These are phyloP conservation scores for Epirrhoe alternata DNA, from an alignment of 2,888 invertebrate species.

Conservation along the genomic window DNA sequence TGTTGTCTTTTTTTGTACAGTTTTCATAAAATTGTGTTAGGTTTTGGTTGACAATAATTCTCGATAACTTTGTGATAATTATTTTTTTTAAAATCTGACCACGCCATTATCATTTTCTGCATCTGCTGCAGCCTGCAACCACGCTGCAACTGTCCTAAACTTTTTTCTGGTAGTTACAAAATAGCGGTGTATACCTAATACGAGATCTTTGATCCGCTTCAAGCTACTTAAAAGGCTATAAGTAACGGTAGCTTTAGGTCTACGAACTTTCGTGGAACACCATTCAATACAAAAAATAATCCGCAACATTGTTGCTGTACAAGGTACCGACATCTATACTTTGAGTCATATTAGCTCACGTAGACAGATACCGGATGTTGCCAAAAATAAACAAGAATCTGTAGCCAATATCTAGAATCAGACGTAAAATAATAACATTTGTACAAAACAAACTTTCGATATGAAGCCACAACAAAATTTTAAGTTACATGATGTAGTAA, in stretches of 20 bases:
- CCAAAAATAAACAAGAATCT: constrained; percentile 15
- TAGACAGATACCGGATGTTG: constrained; percentile 9
- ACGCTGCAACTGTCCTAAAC: too few relatives aligned
- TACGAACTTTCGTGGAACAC: not conserved
- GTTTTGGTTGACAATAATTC: too few relatives aligned
- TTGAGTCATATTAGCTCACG: not conserved
- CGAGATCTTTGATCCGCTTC: too few relatives aligned
- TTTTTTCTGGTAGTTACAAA: too few relatives aligned
- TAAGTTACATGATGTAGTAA: not conserved
- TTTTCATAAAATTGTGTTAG: too few relatives aligned
- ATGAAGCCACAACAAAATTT: not conserved
- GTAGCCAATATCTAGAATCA: constrained; percentile 1
- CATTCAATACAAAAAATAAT: not conserved
- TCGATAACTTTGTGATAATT: too few relatives aligned
- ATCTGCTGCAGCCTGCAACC: too few relatives aligned
- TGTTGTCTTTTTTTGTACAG: too few relatives aligned
- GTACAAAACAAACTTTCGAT: not conserved
- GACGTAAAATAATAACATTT: not conserved
- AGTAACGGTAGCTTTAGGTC: not conserved
- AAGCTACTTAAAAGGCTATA: too few relatives aligned
- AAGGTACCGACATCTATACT: not conserved
- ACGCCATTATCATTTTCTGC: too few relatives aligned
- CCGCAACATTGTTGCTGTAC: not conserved
- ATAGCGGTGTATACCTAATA: too few relatives aligned
- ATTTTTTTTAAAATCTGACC: too few relatives aligned